Conservation (phyloP, 2,113 vertebrate species). For the Sinocyclocheilus grahami region DNA sequence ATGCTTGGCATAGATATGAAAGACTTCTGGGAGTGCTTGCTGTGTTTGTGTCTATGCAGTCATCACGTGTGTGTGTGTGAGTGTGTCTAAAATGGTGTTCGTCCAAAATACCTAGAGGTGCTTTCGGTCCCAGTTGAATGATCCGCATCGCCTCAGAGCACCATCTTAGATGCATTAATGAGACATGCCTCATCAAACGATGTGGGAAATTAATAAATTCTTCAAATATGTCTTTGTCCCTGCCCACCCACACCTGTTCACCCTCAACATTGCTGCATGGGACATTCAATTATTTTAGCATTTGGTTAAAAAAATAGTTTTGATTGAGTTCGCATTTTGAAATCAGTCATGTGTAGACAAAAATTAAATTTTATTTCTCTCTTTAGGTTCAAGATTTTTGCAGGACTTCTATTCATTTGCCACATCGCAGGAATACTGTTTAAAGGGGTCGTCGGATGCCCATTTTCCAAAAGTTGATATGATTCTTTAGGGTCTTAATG, state of each 20-base stretch:
- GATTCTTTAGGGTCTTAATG: too few relatives aligned
- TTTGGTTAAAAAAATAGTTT: conserved; percentile 6
- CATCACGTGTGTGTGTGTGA: conserved; percentile 17
- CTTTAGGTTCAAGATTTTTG: too few relatives aligned
- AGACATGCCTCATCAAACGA: conserved; percentile 71
- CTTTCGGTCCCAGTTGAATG: conserved; percentile 73
- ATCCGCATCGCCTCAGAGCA: conserved; percentile 67
- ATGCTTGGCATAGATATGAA: conserved; percentile 72
- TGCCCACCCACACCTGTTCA: conserved; percentile 43
- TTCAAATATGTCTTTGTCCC: conserved; percentile 41
- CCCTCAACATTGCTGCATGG: conserved; percentile 16
- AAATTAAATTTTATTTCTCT: too few relatives aligned
- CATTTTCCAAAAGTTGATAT: too few relatives aligned
- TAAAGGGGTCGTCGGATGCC: too few relatives aligned
- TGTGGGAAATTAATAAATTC: conserved; percentile 68
- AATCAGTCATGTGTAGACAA: background rate
- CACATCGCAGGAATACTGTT: too few relatives aligned
- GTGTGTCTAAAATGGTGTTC: conserved; percentile 17
- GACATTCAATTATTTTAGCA: conserved; percentile 40
- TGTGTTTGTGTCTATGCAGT: conserved; percentile 50
- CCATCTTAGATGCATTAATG: conserved; percentile 65
- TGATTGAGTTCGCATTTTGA: background rate
- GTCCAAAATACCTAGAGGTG: conserved; percentile 53
- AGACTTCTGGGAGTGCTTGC: conserved; percentile 55
- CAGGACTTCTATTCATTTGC: too few relatives aligned